phyloP scores from a whole-genome alignment of 1,140 invertebrate genomes.

The Vanessa atalanta region DNA sequence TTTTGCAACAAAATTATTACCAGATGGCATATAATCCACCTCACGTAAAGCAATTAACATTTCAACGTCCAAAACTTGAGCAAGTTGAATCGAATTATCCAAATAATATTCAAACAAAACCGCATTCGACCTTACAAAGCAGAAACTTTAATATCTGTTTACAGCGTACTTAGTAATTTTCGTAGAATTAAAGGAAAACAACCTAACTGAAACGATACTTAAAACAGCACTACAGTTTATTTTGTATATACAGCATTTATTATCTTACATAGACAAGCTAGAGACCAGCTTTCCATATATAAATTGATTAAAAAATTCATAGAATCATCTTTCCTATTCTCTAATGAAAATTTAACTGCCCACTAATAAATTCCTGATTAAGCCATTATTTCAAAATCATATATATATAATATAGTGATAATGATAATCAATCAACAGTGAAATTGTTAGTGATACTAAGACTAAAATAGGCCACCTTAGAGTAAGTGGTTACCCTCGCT shows the following conservation, averaged over 20 bases:
- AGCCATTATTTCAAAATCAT: no score
- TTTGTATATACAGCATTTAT: not conserved
- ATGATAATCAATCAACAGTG: no score
- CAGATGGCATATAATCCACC: constrained; percentile 19
- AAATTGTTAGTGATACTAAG: no score
- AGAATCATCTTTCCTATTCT: no score
- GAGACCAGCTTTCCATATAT: no score
- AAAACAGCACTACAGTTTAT: constrained; percentile 2
- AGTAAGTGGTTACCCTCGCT: no score
- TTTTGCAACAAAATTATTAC: constrained; percentile 6
- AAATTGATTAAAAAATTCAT: no score
- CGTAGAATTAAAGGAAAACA: constrained; percentile 42
- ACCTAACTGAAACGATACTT: constrained; percentile 17
- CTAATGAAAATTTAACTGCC: no score
- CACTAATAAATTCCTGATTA: no score
- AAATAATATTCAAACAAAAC: constrained; percentile 41
- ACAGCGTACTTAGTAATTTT: constrained; percentile 39
- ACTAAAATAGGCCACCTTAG: no score
- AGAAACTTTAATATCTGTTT: constrained; percentile 32
- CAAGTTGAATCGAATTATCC: constrained; percentile 30
- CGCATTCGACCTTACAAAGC: constrained; percentile 34
- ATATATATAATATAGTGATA: no score
- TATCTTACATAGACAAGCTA: no score
- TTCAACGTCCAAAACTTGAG: constrained; percentile 33
- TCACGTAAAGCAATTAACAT: constrained; percentile 40